These are phyloP conservation scores for Pipistrellus nathusii DNA, from an alignment of 2,797 vertebrate genomes.

Conservation along the genomic window DNA sequence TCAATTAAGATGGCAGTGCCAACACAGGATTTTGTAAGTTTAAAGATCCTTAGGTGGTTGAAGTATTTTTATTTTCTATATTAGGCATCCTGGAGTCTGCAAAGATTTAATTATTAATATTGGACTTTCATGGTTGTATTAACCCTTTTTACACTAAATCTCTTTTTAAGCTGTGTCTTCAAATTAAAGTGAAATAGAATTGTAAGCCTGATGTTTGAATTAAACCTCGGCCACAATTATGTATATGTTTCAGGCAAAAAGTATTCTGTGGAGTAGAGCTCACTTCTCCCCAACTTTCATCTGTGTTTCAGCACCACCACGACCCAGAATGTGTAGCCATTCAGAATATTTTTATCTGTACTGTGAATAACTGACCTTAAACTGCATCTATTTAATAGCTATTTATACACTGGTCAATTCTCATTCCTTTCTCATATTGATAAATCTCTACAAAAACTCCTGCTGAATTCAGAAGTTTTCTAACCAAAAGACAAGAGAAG, in stretches of 20 bases:
- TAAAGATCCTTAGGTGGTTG: slow-evolving; percentile 55
- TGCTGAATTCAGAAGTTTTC: slow-evolving; percentile 22
- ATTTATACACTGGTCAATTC: not conserved
- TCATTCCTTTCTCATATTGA: not conserved
- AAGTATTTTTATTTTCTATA: slow-evolving; percentile 48
- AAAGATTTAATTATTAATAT: not conserved
- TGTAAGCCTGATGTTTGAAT: slow-evolving; percentile 47
- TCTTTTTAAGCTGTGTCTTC: slow-evolving; percentile 61
- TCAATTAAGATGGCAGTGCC: not conserved
- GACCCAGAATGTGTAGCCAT: slow-evolving; percentile 37
- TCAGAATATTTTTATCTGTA: slow-evolving; percentile 21
- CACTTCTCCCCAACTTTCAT: not conserved
- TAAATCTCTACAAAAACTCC: slow-evolving; percentile 2
- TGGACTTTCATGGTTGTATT: slow-evolving; percentile 38
- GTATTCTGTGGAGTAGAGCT: not conserved
- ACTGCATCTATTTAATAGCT: not conserved
- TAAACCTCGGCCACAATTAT: slow-evolving; percentile 49
- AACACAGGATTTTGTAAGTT: slow-evolving; percentile 59
- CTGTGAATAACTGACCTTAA: slow-evolving; percentile 17
- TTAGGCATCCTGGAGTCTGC: not conserved
- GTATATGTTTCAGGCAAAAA: slow-evolving; percentile 57
- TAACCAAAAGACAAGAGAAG: not conserved
- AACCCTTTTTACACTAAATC: slow-evolving; percentile 29
- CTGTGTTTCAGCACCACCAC: not conserved
- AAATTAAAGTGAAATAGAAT: slow-evolving; percentile 59